Evolutionary conservation across 2,888 invertebrate genomes (phyloP).

Genomic region (Operophtera brumata): DNA sequence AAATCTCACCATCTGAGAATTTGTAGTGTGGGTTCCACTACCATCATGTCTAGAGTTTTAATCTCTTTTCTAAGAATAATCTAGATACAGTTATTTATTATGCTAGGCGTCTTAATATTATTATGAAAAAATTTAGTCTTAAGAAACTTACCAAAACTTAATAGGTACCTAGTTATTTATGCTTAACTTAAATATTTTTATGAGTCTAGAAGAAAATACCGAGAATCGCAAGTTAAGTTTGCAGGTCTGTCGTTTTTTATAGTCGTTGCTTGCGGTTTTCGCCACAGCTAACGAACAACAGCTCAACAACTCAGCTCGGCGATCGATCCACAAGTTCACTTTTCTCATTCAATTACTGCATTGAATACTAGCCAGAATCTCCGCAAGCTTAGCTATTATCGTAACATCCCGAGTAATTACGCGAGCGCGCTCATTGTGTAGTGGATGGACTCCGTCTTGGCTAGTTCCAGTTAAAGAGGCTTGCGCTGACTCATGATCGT

Average conservation of each 20-base stretch:
- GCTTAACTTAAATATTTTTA: constrained; percentile 15
- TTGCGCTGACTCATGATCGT: too few species aligned
- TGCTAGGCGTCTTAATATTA: neutral
- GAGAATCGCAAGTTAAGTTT: constrained; percentile 22
- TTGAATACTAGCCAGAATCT: too few species aligned
- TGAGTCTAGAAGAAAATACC: constrained; percentile 15
- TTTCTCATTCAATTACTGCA: neutral
- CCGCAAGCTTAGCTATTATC: too few species aligned
- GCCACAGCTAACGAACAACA: neutral
- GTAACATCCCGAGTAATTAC: too few species aligned
- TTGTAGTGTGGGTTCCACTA: neutral
- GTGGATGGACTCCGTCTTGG: too few species aligned
- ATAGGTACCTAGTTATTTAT: constrained; percentile 8
- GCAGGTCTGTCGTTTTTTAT: constrained; percentile 15
- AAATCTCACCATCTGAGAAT: neutral
- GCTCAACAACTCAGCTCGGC: neutral
- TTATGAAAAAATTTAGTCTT: neutral
- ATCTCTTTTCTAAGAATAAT: neutral
- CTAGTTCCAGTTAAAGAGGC: too few species aligned
- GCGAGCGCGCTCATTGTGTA: too few species aligned
- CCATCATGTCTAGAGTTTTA: neutral
- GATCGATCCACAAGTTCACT: neutral
- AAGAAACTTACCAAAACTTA: neutral
- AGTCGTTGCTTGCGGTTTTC: constrained; percentile 17
- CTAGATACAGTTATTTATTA: neutral